Conservation (phyloP, 2,113 vertebrate species). For the Miniopterus natalensis region DNA sequence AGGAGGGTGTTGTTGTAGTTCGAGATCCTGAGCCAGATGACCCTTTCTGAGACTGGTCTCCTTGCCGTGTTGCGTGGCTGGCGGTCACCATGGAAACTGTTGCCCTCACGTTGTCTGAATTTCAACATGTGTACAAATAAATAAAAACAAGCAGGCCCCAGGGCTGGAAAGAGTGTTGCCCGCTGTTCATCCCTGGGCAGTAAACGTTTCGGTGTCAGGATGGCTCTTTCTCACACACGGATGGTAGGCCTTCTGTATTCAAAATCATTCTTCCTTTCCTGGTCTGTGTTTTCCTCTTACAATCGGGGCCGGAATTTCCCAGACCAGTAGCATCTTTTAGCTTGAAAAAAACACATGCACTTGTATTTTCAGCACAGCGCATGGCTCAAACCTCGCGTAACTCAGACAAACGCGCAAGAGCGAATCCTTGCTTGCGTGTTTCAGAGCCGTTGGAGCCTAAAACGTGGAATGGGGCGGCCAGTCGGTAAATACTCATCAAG, state of each 20-base stretch:
- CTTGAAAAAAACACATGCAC: background rate
- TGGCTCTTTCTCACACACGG: background rate
- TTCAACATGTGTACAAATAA: background rate
- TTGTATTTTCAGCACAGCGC: fast-evolving
- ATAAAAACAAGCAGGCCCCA: fast-evolving
- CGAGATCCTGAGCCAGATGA: background rate
- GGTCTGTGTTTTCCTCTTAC: background rate
- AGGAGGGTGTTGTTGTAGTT: background rate
- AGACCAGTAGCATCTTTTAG: background rate
- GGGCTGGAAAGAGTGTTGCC: background rate
- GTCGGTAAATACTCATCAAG: background rate
- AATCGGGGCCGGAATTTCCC: background rate
- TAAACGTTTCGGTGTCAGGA: background rate
- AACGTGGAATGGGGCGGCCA: fast-evolving
- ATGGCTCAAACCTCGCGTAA: background rate
- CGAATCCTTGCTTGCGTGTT: background rate
- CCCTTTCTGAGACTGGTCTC: background rate
- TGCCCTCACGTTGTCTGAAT: background rate
- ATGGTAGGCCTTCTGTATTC: background rate
- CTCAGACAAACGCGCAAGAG: background rate
- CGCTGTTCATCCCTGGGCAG: background rate
- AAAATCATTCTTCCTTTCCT: background rate
- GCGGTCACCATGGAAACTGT: background rate
- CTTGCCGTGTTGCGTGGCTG: fast-evolving
- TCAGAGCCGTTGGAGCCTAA: fast-evolving